A percentile compares a stretch with the other conserved stretches of the same genome.
Evolutionary conservation across 2,888 invertebrate species (phyloP).

Genomic region (Linyphia triangularis): DNA sequence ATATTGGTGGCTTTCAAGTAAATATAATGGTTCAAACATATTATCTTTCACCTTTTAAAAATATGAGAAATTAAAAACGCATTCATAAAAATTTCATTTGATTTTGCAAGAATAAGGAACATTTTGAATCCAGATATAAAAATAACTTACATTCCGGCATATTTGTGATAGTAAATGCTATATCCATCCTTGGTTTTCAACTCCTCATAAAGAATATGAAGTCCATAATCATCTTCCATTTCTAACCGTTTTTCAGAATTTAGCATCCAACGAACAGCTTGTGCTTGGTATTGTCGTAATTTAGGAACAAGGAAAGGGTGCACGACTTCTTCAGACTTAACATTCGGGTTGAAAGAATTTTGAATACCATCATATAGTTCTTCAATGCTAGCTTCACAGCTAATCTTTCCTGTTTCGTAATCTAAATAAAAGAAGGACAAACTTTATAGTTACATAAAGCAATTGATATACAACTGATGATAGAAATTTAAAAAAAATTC

Average conservation of each 20-base stretch:
- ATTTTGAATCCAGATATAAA: background rate
- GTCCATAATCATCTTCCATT: constrained; percentile 30
- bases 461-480: no score
- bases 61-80: no score
- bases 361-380: constrained; percentile 14
- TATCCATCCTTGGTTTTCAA: constrained; percentile 78
- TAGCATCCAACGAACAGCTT: constrained; percentile 87
- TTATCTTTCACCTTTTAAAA: no score
- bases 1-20: no score
- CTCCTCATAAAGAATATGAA: constrained; percentile 79
- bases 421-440: constrained; percentile 25
- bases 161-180: constrained; percentile 81
- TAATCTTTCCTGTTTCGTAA: background rate
- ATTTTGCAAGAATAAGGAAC: background rate
- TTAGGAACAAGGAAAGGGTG: constrained; percentile 82
- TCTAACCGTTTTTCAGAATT: constrained; percentile 81
- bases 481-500: background rate
- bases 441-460: background rate
- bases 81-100: background rate
- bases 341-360: constrained; percentile 26
- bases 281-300: constrained; percentile 84
- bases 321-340: background rate
- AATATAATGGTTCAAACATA: no score
- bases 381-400: background rate
- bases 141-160: constrained; percentile 80